These are phyloP conservation scores for Myiotriccus ornatus DNA, from an alignment of 2,797 vertebrate genomes.

Conservation along the genomic window DNA sequence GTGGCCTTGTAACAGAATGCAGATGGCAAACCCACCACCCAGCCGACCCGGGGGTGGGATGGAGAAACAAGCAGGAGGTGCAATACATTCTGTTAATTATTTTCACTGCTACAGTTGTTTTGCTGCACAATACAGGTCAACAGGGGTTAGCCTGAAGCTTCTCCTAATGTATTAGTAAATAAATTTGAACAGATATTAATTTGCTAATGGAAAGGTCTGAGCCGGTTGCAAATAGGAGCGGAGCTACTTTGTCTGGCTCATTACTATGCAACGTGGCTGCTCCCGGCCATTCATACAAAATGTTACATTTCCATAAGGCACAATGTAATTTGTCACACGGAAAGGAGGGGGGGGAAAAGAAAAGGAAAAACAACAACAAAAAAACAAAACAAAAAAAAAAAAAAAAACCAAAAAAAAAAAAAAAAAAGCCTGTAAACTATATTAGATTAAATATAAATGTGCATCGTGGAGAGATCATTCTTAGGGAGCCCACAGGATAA, in stretches of 20 bases:
- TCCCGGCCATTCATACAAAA: conserved; percentile 80
- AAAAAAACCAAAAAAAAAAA: neutral
- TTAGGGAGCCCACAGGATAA: conserved; percentile 60
- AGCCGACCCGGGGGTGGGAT: conserved; percentile 62
- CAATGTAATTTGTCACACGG: conserved; percentile 77
- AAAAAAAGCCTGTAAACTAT: conserved; percentile 62
- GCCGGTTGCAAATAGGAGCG: conserved; percentile 75
- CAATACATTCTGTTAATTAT: conserved; percentile 78
- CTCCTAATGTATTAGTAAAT: conserved; percentile 85
- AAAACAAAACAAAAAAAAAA: neutral
- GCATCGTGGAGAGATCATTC: conserved; percentile 57
- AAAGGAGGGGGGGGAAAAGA: neutral
- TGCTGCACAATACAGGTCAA: conserved; percentile 75
- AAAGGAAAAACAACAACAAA: neutral
- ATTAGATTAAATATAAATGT: conserved; percentile 75
- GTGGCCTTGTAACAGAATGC: conserved; percentile 73
- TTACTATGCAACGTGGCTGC: conserved; percentile 76
- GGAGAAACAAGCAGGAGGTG: conserved; percentile 77
- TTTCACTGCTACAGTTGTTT: conserved; percentile 79
- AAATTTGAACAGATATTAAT: conserved; percentile 86
- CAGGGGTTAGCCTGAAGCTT: conserved; percentile 74
- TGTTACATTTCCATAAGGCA: conserved; percentile 85
- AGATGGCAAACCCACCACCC: conserved; percentile 69
- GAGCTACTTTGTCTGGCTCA: conserved; percentile 77
- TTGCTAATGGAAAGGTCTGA: conserved; percentile 80